These are phyloP conservation scores for Gobio occitaniae DNA, from an alignment of 2,797 vertebrate genomes.

Conservation along the genomic window DNA sequence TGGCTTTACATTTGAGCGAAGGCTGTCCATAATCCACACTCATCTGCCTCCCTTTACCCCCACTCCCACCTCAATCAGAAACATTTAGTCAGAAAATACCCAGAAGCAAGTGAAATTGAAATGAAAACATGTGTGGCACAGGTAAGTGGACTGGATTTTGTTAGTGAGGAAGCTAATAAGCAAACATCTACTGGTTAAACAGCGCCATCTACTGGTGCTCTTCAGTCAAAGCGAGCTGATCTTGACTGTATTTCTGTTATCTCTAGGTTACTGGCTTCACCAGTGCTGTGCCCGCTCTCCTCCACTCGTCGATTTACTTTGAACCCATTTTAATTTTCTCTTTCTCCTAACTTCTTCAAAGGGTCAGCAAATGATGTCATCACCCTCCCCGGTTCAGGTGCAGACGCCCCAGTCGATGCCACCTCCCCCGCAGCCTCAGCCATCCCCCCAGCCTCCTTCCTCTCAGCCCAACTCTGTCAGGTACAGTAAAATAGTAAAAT, in stretches of 20 bases:
- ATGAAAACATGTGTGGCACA: slow-evolving; percentile 38
- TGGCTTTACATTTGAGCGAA: slow-evolving; percentile 50
- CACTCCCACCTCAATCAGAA: slow-evolving; percentile 11
- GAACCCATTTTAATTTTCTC: background rate
- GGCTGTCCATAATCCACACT: slow-evolving; percentile 48
- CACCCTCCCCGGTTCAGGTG: slow-evolving; percentile 90
- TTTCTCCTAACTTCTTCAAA: slow-evolving; percentile 59
- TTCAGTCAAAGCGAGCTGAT: background rate
- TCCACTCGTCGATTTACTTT: slow-evolving; percentile 20
- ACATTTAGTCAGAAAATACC: slow-evolving; percentile 8
- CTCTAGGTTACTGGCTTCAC: slow-evolving; percentile 5
- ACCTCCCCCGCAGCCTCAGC: slow-evolving; percentile 89
- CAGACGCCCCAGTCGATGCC: slow-evolving; percentile 92
- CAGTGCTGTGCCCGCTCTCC: slow-evolving; percentile 4
- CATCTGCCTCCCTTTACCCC: slow-evolving; percentile 15
- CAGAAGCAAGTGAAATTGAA: slow-evolving; percentile 11
- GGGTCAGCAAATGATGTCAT: slow-evolving; percentile 86
- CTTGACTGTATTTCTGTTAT: slow-evolving; percentile 4
- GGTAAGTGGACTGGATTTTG: slow-evolving; percentile 48
- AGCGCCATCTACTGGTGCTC: slow-evolving; percentile 12
- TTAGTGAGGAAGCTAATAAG: slow-evolving; percentile 5
- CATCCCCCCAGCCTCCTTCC: slow-evolving; percentile 89
- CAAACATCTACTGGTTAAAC: background rate
- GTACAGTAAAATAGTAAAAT: slow-evolving; percentile 56
- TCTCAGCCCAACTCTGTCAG: slow-evolving; percentile 93